Conservation (phyloP, 2,888 invertebrate species). For the Thecophora atra region DNA sequence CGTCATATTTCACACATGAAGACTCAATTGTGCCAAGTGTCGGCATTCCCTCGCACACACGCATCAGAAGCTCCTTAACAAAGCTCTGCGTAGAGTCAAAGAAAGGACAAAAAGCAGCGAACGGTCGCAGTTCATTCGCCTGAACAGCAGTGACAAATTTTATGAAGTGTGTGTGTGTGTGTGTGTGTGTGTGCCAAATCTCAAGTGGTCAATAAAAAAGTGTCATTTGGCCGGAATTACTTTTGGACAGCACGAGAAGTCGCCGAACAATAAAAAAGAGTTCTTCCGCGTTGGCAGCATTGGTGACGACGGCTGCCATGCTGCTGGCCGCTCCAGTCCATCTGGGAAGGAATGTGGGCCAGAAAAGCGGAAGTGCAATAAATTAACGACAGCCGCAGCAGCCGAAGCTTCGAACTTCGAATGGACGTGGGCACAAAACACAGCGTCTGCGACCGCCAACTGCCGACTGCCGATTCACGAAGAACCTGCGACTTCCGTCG, state of each 20-base stretch:
- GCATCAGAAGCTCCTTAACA: not conserved
- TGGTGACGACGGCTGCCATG: conserved; percentile 32
- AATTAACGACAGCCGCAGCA: conserved; percentile 17
- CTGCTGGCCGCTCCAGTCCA: conserved; percentile 14
- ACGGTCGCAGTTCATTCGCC: conserved; percentile 34
- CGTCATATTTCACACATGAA: conserved; percentile 35
- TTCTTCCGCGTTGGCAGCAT: conserved; percentile 6
- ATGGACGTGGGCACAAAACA: not conserved
- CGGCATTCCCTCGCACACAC: not conserved
- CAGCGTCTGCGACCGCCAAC: too few species aligned
- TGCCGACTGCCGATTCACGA: too few species aligned
- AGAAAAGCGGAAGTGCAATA: conserved; percentile 7
- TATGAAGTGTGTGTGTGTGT: too few species aligned
- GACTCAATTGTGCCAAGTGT: conserved; percentile 34
- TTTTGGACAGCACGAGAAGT: conserved; percentile 25
- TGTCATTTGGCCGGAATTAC: conserved; percentile 47
- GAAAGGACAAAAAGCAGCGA: not conserved
- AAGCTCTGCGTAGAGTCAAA: not conserved
- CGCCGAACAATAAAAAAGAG: conserved; percentile 1
- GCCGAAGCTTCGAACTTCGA: not conserved
- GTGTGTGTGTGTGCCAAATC: too few species aligned
- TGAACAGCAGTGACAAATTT: conserved; percentile 37
- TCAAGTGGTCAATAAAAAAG: conserved; percentile 50
- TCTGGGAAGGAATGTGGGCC: conserved; percentile 23
- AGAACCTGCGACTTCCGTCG: too few species aligned